These are phyloP conservation scores for Siderastrea radians DNA, from an alignment of 92 coral and sea anemone genomes.

Conservation along the genomic window DNA sequence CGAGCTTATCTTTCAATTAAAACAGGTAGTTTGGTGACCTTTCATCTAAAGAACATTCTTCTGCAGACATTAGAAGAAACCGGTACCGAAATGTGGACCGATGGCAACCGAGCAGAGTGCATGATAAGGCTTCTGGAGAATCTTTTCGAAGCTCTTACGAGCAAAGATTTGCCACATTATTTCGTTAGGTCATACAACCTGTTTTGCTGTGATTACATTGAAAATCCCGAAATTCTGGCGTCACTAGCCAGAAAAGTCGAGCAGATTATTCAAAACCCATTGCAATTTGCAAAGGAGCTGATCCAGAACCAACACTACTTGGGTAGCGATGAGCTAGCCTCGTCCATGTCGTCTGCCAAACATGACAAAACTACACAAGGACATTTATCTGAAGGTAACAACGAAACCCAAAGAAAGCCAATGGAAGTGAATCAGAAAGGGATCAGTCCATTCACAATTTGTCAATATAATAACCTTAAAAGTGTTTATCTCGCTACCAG, in stretches of 20 bases:
- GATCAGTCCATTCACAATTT: not conserved
- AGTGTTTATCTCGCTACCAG: not conserved
- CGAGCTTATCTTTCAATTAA: conserved; percentile 33
- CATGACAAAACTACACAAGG: too few species aligned
- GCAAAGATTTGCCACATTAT: conserved; percentile 66
- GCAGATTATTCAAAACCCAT: conserved; percentile 61
- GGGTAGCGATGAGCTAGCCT: too few species aligned
- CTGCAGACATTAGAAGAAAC: conserved; percentile 74
- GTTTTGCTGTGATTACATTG: conserved; percentile 51
- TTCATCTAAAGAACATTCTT: conserved; percentile 75
- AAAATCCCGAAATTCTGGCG: conserved; percentile 58
- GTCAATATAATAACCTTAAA: not conserved
- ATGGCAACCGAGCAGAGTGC: conserved; percentile 64
- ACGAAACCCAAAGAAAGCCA: too few species aligned
- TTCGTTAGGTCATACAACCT: conserved; percentile 74
- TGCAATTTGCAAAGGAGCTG: conserved; percentile 44
- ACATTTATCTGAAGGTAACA: too few species aligned
- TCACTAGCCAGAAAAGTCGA: conserved; percentile 56
- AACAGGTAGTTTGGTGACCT: conserved; percentile 63
- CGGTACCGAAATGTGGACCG: conserved; percentile 72
- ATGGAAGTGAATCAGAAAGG: not conserved
- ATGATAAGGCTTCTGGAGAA: conserved; percentile 70
- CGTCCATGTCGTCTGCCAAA: too few species aligned
- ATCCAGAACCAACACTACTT: not conserved
- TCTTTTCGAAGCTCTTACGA: conserved; percentile 62